Base-by-base conservation (phyloP, 2,888 invertebrate species). In the Coleophora deauratella region DNA sequence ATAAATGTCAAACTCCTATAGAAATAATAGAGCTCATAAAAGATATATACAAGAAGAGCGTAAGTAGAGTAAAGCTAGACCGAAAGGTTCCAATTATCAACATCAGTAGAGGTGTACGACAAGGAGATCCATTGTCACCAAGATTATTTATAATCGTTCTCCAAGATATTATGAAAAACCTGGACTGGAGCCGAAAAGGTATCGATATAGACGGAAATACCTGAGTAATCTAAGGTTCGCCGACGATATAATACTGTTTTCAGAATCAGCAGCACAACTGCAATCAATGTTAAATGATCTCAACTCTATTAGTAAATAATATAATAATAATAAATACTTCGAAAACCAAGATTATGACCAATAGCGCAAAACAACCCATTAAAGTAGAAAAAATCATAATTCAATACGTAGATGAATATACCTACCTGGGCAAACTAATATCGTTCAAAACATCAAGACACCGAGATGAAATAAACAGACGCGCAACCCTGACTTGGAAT, bases 21-120 rank as follows among this genome's bases (percentile, higher is more conserved):
- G n/a, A 21, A 21, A 21, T 21, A 21, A 21, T 21, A 21, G 3
- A 21, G 6, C 21, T 21, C 6, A 21, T 21, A 21, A 21, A 21
- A 45, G 41, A 41, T 27, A 44, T 51, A 14, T 49, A 47, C 27
- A 40, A 43, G 0, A 42, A 47, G 3, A 47, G 37, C 30, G 41
- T 10, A 7, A 42, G 43, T 11, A 44, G 43, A 44, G 43, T 51
- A 14, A 48, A 44, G 15, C 36, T 50, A 7, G 47, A 45, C 3
- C 37, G 33, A 9, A 42, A 30, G 8, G 44, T 42, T 8, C 40
- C 41, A 31, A 32, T 28, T 9, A 39, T 44, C 30, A 33, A 37
- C 21, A 47, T 47, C 37, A 31, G 21, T 12, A 38, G 28, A 44
- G 42, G 38, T 10, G 39, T 37, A 27, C 27, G 44, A 10, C 44